Evolutionary conservation across 1,140 invertebrate species (phyloP).

Genomic region (Dinoponera quadriceps): DNA sequence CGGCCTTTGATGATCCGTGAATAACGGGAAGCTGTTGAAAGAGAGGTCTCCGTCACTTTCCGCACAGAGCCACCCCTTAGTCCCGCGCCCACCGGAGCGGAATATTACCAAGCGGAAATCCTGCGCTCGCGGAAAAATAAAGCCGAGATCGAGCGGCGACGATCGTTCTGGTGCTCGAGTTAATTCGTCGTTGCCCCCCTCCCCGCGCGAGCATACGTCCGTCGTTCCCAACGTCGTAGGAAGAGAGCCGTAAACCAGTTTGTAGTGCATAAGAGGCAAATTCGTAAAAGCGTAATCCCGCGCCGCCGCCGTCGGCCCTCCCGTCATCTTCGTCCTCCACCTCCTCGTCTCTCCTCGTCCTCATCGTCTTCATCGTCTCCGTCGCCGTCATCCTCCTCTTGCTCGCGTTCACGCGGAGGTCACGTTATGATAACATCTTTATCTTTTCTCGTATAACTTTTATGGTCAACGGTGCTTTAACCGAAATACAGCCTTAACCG

Average conservation of each 20-base stretch:
- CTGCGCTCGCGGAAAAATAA: neutral
- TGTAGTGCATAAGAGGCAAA: slow-evolving; percentile 78
- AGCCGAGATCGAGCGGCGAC: slow-evolving; percentile 7
- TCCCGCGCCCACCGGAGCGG: neutral
- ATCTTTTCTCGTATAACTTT: slow-evolving; percentile 82
- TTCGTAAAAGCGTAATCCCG: slow-evolving; percentile 82
- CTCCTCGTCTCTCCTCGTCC: neutral
- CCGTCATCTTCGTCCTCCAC: slow-evolving; percentile 35
- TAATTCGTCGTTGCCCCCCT: slow-evolving; percentile 34
- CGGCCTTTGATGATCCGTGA: too few relatives aligned
- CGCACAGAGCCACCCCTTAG: neutral
- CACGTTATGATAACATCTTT: slow-evolving; percentile 81
- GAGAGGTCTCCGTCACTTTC: slow-evolving; percentile 13
- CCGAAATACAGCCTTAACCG: slow-evolving; percentile 79
- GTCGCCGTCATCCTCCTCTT: slow-evolving; percentile 56
- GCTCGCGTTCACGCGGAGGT: slow-evolving; percentile 69
- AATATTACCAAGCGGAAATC: slow-evolving; percentile 2
- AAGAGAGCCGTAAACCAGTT: slow-evolving; percentile 76
- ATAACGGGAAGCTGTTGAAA: neutral
- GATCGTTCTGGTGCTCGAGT: slow-evolving; percentile 23
- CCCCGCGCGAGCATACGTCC: neutral
- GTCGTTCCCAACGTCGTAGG: slow-evolving; percentile 35
- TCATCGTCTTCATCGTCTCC: neutral
- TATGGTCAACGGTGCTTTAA: slow-evolving; percentile 77
- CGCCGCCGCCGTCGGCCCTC: slow-evolving; percentile 60